Evolutionary conservation across 1,140 invertebrate genomes (phyloP).

Genomic region (Heliconius congener): DNA sequence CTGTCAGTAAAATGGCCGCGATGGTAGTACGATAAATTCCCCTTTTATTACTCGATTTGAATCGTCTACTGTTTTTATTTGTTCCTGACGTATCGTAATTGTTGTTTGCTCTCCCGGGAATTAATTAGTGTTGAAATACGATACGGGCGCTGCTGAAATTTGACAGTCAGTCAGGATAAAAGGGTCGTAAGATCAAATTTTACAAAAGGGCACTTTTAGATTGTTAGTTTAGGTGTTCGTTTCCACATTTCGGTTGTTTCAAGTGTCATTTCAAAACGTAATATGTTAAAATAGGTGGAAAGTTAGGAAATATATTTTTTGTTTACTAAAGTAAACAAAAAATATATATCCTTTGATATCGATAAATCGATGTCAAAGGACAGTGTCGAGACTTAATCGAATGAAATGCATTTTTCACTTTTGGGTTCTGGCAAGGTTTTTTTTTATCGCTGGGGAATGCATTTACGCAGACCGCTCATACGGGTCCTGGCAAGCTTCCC

Average conservation of each 20-base stretch:
- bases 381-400: too few species aligned
- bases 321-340: too few species aligned
- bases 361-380: too few species aligned
- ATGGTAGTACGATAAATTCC: slow-evolving; percentile 57
- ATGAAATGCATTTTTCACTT: too few species aligned
- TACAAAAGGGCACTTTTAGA: background rate
- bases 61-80: slow-evolving; percentile 58
- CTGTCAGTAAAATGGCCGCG: slow-evolving; percentile 57
- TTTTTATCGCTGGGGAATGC: too few species aligned
- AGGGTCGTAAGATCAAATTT: background rate
- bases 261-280: too few species aligned
- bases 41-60: slow-evolving; percentile 61
- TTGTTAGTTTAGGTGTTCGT: background rate
- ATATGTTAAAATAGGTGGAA: too few species aligned
- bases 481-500: too few species aligned
- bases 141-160: slow-evolving; percentile 37
- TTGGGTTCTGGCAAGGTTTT: too few species aligned
- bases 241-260: background rate
- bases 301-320: too few species aligned
- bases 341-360: too few species aligned
- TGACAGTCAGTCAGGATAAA: background rate
- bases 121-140: slow-evolving; percentile 73
- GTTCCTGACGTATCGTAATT: slow-evolving; percentile 65
- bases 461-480: too few species aligned
- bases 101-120: slow-evolving; percentile 65